Conservation (phyloP, 2,113 vertebrate genomes). For the Apteryx mantelli region DNA sequence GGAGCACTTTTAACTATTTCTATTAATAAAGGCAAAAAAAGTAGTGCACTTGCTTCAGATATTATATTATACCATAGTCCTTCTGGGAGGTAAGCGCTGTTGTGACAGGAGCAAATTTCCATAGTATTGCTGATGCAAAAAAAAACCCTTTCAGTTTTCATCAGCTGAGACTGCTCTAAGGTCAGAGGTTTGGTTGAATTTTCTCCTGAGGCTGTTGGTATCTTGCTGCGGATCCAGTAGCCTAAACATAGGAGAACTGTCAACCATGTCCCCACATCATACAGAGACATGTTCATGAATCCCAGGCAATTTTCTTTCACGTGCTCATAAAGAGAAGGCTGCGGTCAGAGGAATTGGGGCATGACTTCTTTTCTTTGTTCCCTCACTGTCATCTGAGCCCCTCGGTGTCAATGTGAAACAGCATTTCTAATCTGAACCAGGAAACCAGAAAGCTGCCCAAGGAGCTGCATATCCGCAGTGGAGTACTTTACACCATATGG, state of each 20-base stretch:
- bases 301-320: neutral
- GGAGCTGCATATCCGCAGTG: neutral
- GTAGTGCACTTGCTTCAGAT: slow-evolving; percentile 29
- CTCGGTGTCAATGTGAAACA: neutral
- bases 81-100: slow-evolving; percentile 28
- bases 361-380: slow-evolving; percentile 22
- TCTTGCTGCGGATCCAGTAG: neutral
- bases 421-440: neutral
- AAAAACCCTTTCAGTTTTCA: slow-evolving; percentile 9
- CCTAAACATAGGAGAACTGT: slow-evolving; percentile 8
- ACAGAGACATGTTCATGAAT: neutral
- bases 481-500: neutral
- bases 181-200: neutral
- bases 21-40: neutral
- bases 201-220: slow-evolving; percentile 24
- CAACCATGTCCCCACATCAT: neutral
- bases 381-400: neutral
- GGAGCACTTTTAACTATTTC: slow-evolving; percentile 18
- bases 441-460: neutral
- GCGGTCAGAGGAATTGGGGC: neutral
- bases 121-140: slow-evolving; percentile 29
- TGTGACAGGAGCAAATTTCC: slow-evolving; percentile 55
- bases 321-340: neutral
- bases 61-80: slow-evolving; percentile 8
- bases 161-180: neutral